Conservation (phyloP, 2,113 vertebrate species). For the Cairina moschata region DNA sequence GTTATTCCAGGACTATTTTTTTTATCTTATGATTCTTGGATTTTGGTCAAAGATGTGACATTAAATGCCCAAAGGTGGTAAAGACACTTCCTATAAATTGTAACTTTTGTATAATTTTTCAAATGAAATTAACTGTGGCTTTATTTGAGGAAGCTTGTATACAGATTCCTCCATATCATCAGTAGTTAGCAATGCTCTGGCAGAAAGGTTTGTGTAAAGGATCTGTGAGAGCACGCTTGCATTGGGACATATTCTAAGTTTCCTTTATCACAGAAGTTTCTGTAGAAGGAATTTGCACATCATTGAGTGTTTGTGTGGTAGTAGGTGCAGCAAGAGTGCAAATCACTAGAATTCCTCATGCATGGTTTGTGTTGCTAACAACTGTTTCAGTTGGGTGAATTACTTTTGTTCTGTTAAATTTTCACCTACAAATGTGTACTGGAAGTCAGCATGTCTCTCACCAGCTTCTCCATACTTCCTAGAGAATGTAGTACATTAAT, state of each 20-base stretch:
- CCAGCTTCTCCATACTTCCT: neutral
- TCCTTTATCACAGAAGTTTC: neutral
- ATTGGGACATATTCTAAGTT: neutral
- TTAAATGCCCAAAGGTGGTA: neutral
- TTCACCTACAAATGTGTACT: neutral
- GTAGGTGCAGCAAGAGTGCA: neutral
- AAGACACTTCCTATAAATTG: neutral
- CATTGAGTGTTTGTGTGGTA: neutral
- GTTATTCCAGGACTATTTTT: neutral
- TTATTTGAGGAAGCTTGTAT: neutral
- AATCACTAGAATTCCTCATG: neutral
- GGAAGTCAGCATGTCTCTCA: neutral
- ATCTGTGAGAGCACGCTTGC: neutral
- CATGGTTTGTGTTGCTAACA: neutral
- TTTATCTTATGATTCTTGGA: neutral
- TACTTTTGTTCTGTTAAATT: neutral
- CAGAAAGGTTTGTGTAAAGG: neutral
- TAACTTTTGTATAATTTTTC: neutral
- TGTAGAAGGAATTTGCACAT: neutral
- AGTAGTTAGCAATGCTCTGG: neutral
- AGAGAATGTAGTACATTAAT: neutral
- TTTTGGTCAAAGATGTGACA: neutral
- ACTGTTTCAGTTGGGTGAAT: neutral
- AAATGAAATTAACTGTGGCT: neutral
- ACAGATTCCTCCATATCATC: neutral